phyloP scores from a whole-genome alignment of 2,888 invertebrate species.

The Caenorhabditis sp. region DNA sequence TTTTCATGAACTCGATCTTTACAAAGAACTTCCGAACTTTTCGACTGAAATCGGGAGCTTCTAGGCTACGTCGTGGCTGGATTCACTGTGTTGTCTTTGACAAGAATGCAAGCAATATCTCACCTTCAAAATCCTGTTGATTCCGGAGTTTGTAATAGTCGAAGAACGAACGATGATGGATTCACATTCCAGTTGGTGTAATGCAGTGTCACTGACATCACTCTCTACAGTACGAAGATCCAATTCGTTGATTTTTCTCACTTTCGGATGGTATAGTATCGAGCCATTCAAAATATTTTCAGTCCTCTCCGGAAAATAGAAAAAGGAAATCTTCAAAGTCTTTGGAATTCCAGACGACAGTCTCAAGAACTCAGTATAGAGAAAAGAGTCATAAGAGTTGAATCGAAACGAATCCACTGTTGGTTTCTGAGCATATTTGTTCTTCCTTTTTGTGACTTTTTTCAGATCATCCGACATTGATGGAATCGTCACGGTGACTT shows the following conservation, averaged over 20 bases:
- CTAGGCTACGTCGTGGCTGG: neutral
- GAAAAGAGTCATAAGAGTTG: constrained; percentile 49
- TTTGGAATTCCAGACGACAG: constrained; percentile 45
- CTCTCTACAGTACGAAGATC: constrained; percentile 56
- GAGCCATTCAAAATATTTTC: constrained; percentile 54
- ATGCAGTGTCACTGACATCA: constrained; percentile 44
- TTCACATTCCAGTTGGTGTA: constrained; percentile 52
- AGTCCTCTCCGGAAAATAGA: constrained; percentile 51
- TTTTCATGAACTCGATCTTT: neutral
- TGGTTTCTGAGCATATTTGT: constrained; percentile 25
- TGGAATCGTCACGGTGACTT: constrained; percentile 34
- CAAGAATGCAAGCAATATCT: neutral
- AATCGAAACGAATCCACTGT: constrained; percentile 40
- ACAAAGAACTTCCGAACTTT: neutral
- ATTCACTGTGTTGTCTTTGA: neutral
- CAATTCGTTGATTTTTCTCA: constrained; percentile 35
- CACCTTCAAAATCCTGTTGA: constrained; percentile 59
- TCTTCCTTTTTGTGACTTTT: constrained; percentile 44
- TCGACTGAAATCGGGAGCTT: neutral
- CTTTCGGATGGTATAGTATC: constrained; percentile 35
- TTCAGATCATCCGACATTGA: constrained; percentile 50
- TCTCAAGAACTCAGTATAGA: constrained; percentile 42
- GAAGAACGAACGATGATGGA: constrained; percentile 40
- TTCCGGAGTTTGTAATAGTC: constrained; percentile 50
- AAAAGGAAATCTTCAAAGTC: constrained; percentile 51